phyloP scores from a whole-genome alignment of 2,888 invertebrate genomes.

The Tetanocera ferruginea region DNA sequence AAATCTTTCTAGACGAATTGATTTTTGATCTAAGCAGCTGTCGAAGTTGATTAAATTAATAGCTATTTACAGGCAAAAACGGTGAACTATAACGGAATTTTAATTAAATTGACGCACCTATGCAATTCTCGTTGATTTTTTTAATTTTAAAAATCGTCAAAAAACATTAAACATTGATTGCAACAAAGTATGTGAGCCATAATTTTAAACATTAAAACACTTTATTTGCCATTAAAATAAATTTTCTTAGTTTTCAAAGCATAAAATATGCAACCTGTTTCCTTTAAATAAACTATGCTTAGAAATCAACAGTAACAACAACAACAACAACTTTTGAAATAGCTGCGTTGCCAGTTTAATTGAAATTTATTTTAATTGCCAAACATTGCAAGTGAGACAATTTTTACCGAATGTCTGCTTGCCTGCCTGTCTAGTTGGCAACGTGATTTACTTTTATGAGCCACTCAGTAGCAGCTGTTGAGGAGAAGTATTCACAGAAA shows the following conservation, averaged over 20 bases:
- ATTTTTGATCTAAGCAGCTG: background rate
- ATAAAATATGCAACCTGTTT: background rate
- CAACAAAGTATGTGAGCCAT: too few species aligned
- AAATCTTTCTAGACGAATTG: background rate
- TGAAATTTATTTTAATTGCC: constrained; percentile 25
- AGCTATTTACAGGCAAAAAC: background rate
- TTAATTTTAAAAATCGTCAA: background rate
- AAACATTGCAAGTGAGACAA: background rate
- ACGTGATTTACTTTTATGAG: constrained; percentile 7
- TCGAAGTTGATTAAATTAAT: background rate
- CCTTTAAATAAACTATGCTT: background rate
- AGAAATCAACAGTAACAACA: too few species aligned
- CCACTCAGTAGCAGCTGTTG: background rate
- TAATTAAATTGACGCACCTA: background rate
- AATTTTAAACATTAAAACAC: background rate
- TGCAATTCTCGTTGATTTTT: background rate
- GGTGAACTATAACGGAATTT: background rate
- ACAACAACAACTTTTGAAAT: too few species aligned
- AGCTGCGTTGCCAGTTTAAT: constrained; percentile 10
- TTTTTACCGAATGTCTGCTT: background rate
- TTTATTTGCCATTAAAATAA: background rate
- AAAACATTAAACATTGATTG: too few species aligned
- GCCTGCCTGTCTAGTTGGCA: background rate
- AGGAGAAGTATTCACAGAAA: background rate
- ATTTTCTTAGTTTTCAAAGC: background rate